phyloP scores from a whole-genome alignment of 2,888 invertebrate species.

The Drosophila neotestacea region DNA sequence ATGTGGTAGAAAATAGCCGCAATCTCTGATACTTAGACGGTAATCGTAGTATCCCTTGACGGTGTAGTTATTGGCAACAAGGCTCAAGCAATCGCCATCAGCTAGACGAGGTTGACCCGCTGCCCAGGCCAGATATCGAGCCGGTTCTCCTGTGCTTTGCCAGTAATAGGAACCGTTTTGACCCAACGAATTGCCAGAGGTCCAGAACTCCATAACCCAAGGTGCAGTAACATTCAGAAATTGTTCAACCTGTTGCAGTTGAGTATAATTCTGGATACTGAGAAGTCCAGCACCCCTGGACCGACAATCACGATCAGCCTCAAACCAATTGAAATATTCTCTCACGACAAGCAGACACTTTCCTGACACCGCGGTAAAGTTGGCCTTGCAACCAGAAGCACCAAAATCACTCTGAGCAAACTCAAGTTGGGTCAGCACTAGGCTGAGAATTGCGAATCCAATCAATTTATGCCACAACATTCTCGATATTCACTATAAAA shows the following conservation, averaged over 20 bases:
- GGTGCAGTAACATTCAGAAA: slow-evolving; percentile 27
- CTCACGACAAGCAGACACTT: slow-evolving; percentile 41
- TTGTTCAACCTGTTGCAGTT: slow-evolving; percentile 33
- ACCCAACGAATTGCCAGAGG: slow-evolving; percentile 56
- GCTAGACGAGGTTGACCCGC: slow-evolving; percentile 27
- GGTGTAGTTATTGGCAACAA: slow-evolving; percentile 3
- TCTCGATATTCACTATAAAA: not conserved
- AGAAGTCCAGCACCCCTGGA: slow-evolving; percentile 39
- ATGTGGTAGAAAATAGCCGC: not conserved
- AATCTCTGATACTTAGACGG: slow-evolving; percentile 5
- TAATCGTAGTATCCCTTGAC: slow-evolving; percentile 9
- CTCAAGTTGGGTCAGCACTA: slow-evolving; percentile 10
- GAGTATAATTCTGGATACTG: slow-evolving; percentile 43
- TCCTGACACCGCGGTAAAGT: slow-evolving; percentile 43
- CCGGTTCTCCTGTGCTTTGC: slow-evolving; percentile 51
- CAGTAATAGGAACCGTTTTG: slow-evolving; percentile 42
- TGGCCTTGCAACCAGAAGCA: slow-evolving; percentile 19
- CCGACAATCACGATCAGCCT: slow-evolving; percentile 63
- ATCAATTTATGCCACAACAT: slow-evolving; percentile 28
- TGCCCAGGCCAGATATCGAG: slow-evolving; percentile 47
- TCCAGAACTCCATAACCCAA: slow-evolving; percentile 48
- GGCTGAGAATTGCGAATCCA: slow-evolving; percentile 5
- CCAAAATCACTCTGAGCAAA: not conserved
- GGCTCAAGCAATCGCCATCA: slow-evolving; percentile 22
- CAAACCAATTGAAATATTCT: slow-evolving; percentile 31